Percentiles rank a stretch among this genome's conserved stretches.
These are phyloP conservation scores for Stegodyphus dumicola DNA, from an alignment of 1,140 invertebrate species.

Conservation along the genomic window DNA sequence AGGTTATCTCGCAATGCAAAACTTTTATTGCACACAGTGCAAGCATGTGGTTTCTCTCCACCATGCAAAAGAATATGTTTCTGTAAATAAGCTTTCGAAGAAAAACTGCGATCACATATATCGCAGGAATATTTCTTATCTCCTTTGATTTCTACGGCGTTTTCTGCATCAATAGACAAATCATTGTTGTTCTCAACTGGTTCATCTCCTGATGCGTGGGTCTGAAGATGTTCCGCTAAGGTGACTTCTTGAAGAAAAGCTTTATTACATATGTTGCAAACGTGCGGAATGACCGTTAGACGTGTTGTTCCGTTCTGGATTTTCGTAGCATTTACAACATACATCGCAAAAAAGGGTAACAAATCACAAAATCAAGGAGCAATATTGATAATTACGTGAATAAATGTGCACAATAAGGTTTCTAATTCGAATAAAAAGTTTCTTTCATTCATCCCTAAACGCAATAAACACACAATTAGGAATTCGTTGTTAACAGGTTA, in stretches of 20 bases:
- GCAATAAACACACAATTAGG: too few relatives aligned
- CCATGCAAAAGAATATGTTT: slow-evolving; percentile 36
- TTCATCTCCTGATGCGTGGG: neutral
- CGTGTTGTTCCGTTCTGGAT: slow-evolving; percentile 13
- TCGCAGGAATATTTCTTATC: slow-evolving; percentile 16
- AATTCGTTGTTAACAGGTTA: too few relatives aligned
- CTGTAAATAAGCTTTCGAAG: slow-evolving; percentile 19
- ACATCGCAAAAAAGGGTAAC: neutral
- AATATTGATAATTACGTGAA: too few relatives aligned
- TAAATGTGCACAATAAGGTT: too few relatives aligned
- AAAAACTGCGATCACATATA: slow-evolving; percentile 12
- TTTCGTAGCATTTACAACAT: slow-evolving; percentile 15
- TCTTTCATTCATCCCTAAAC: too few relatives aligned
- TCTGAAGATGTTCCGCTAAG: slow-evolving; percentile 6
- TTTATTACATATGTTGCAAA: slow-evolving; percentile 42
- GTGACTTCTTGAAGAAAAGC: slow-evolving; percentile 31
- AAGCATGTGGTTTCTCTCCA: slow-evolving; percentile 20
- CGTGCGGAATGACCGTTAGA: slow-evolving; percentile 28
- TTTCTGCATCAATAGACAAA: too few relatives aligned
- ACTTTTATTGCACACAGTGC: slow-evolving; percentile 18
- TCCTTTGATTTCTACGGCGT: neutral
- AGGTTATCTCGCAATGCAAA: slow-evolving; percentile 28
- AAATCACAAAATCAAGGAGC: too few relatives aligned
- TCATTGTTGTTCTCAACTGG: neutral
- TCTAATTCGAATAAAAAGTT: too few relatives aligned